Base-by-base conservation (phyloP, 2,888 invertebrate species). In the Zelleria hepariella region DNA sequence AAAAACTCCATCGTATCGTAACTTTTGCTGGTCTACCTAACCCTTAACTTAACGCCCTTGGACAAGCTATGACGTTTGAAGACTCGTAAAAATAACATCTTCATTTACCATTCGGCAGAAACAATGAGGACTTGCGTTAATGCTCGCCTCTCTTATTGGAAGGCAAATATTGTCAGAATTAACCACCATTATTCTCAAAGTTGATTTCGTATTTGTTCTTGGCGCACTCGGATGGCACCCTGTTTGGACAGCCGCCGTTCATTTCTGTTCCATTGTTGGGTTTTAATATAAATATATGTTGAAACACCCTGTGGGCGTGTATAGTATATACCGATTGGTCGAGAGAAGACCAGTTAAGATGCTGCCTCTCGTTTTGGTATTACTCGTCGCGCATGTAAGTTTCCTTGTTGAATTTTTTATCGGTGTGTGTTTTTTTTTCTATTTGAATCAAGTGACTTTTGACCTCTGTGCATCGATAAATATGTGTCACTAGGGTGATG, bases 241-340 rank as follows among this genome's bases (percentile, higher is more conserved):
- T 25, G 25, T 24, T 23, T 53, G 53, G 1, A 2, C 53, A 53
- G 24, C 1, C 10, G 53, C 7, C 53, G 24, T 15, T 21, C n/a
- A 24, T 23, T 25, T 53, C 15, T 24, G 24, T 24, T 24, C 53
- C 24, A 24, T 57, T 57, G 48, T 57, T 48, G 20, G 26, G 24
- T 48, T 57, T 57, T 83, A 74, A 77, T 86, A 86, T 87, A 86
- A 72, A 86, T 82, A 83, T 68, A 63, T 64, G 72, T 66, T 42
- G 47, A 10, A 52, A 62, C 60, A 54, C 25, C 58, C 55, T 15
- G 63, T 58, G 62, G 63, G 69, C 66, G 78, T 83, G 86, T 86
- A 86, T 86, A 85, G 73, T 82, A 75, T 82, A 83, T 86, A 86
- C 86, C 86, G 77, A 64, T 76, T 77, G 82, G 83, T 82, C 77